phyloP scores from a whole-genome alignment of 2,113 vertebrate genomes.

The Rallus limicola region DNA sequence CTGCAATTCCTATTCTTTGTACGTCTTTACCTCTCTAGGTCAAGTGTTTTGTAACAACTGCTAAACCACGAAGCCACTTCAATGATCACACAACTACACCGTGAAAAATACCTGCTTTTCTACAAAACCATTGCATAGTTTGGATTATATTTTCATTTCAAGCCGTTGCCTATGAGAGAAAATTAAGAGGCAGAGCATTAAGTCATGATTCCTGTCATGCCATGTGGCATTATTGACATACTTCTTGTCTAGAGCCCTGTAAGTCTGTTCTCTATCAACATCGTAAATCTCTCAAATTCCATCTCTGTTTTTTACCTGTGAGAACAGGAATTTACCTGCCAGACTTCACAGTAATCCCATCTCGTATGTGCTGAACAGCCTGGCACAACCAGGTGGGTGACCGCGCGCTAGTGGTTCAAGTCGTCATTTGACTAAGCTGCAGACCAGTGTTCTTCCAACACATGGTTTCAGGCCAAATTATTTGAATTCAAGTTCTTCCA shows the following conservation, averaged over 20 bases:
- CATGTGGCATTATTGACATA: neutral
- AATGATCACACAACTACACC: neutral
- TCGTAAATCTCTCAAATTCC: neutral
- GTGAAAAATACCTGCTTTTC: neutral
- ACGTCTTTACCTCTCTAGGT: neutral
- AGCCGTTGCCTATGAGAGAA: neutral
- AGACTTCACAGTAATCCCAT: neutral
- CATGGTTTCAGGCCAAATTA: neutral
- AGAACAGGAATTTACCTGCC: neutral
- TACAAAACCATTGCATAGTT: neutral
- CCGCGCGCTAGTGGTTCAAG: neutral
- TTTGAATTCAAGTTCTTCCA: neutral
- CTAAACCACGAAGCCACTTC: neutral
- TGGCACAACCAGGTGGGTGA: neutral
- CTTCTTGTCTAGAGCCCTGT: neutral
- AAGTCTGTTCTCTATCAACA: neutral
- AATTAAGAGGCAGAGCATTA: neutral
- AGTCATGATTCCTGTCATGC: neutral
- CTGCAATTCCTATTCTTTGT: neutral
- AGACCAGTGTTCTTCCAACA: neutral
- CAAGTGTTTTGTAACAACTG: neutral
- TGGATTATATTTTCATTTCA: neutral
- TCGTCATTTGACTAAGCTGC: neutral
- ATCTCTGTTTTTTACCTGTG: neutral
- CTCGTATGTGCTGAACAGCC: neutral